A percentile compares a stretch with the other conserved stretches of the same genome.
Conservation (phyloP, 2,888 invertebrate species). For the Mythimna albipuncta region DNA sequence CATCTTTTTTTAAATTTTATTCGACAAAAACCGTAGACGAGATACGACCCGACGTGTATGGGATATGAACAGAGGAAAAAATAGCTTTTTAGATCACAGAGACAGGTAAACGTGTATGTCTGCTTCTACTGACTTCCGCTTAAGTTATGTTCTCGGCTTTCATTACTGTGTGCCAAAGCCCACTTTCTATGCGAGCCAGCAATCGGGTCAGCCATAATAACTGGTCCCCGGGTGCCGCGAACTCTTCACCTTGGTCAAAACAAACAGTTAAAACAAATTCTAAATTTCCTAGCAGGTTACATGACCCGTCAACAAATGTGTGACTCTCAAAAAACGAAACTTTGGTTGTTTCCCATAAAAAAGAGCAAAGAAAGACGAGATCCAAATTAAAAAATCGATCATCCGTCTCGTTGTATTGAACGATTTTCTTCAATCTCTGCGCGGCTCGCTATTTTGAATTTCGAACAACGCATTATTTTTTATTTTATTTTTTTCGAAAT, state of each 20-base stretch:
- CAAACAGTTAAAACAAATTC: conserved; percentile 26
- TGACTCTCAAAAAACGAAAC: conserved; percentile 34
- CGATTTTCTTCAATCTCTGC: conserved; percentile 78
- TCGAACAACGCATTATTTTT: conserved; percentile 80
- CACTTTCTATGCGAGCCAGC: conserved; percentile 52
- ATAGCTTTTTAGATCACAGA: conserved; percentile 63
- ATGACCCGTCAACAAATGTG: conserved; percentile 14
- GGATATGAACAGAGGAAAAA: conserved; percentile 84
- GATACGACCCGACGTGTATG: conserved; percentile 85
- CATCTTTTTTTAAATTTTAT: conserved; percentile 81
- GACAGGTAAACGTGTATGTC: conserved; percentile 62
- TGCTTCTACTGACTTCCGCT: conserved; percentile 52
- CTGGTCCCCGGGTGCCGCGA: conserved; percentile 43
- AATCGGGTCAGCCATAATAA: conserved; percentile 52
- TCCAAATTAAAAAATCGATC: conserved; percentile 69
- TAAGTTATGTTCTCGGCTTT: conserved; percentile 53
- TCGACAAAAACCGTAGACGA: conserved; percentile 84
- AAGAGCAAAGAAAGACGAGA: conserved; percentile 40
- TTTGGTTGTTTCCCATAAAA: conserved; percentile 26
- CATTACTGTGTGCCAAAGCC: conserved; percentile 45
- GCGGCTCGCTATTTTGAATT: conserved; percentile 84
- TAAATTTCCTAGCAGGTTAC: conserved; percentile 10
- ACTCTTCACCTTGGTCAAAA: conserved; percentile 48
- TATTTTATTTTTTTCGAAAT: conserved; percentile 81
- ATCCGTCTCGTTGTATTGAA: conserved; percentile 73